Evolutionary conservation across 1,140 invertebrate genomes (phyloP).

Genomic region (Glomeris maerens): DNA sequence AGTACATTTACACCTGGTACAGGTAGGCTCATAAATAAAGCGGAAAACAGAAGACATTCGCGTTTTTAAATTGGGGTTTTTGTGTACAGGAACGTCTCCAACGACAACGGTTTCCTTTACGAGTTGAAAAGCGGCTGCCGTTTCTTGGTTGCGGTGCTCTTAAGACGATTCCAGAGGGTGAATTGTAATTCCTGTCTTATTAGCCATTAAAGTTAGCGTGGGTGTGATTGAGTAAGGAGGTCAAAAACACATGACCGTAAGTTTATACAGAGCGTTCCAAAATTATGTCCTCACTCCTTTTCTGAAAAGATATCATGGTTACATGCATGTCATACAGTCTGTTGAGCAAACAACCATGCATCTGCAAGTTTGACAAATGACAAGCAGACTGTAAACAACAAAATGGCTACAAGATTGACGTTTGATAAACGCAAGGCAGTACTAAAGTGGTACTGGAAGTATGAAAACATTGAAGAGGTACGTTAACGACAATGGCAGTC

Average conservation of each 20-base stretch:
- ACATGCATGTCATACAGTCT: neutral
- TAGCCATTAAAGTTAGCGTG: neutral
- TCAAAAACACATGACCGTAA: too few species aligned
- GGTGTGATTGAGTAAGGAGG: neutral
- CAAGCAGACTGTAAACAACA: too few species aligned
- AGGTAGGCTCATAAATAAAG: neutral
- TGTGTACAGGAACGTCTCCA: neutral
- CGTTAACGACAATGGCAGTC: too few species aligned
- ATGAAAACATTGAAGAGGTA: too few species aligned
- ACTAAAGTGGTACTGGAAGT: too few species aligned
- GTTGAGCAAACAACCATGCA: neutral
- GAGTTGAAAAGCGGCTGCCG: neutral
- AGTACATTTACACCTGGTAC: conserved; percentile 1
- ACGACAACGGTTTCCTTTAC: neutral
- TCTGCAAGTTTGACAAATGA: too few species aligned
- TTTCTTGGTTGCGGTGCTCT: neutral
- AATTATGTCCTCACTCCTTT: too few species aligned
- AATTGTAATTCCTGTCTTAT: neutral
- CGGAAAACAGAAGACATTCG: neutral
- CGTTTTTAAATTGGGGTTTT: neutral
- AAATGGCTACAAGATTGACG: too few species aligned
- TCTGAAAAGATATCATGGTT: neutral
- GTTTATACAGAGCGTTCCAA: too few species aligned
- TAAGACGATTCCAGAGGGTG: neutral
- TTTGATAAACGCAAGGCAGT: too few species aligned